phyloP scores from a whole-genome alignment of 2,888 invertebrate species.

The Mythimna albipuncta region DNA sequence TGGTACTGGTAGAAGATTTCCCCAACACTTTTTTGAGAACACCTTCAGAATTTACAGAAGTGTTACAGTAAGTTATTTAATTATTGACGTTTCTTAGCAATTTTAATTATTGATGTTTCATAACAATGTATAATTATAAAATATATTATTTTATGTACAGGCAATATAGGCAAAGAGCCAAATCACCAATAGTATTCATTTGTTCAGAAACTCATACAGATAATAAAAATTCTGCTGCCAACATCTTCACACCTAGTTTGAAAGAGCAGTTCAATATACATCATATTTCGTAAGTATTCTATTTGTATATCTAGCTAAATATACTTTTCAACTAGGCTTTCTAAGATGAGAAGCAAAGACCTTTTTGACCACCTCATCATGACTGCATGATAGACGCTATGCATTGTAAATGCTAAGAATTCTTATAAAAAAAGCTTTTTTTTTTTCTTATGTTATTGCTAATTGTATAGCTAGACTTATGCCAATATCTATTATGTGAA shows the following conservation, averaged over 20 bases:
- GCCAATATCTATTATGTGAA: no score
- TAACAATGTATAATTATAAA: background rate
- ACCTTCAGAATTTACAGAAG: slow-evolving; percentile 91
- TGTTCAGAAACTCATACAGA: slow-evolving; percentile 93
- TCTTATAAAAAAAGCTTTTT: no score
- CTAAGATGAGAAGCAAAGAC: background rate
- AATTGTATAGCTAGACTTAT: no score
- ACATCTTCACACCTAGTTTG: slow-evolving; percentile 92
- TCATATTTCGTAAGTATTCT: slow-evolving; percentile 91
- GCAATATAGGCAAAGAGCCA: slow-evolving; percentile 91
- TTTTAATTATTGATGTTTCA: background rate
- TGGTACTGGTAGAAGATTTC: slow-evolving; percentile 95
- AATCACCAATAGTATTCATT: slow-evolving; percentile 93
- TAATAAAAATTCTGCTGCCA: slow-evolving; percentile 89
- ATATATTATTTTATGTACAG: slow-evolving; percentile 80
- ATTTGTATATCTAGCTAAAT: background rate
- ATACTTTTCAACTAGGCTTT: background rate
- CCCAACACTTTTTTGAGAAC: slow-evolving; percentile 94
- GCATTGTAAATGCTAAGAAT: no score
- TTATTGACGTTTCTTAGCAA: background rate
- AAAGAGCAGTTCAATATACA: slow-evolving; percentile 92
- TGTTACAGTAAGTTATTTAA: slow-evolving; percentile 92
- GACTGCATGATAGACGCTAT: no score
- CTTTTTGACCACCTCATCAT: no score
- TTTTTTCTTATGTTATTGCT: no score